Base-by-base conservation (phyloP, 2,113 vertebrate genomes). In the Pseudorasbora parva region DNA sequence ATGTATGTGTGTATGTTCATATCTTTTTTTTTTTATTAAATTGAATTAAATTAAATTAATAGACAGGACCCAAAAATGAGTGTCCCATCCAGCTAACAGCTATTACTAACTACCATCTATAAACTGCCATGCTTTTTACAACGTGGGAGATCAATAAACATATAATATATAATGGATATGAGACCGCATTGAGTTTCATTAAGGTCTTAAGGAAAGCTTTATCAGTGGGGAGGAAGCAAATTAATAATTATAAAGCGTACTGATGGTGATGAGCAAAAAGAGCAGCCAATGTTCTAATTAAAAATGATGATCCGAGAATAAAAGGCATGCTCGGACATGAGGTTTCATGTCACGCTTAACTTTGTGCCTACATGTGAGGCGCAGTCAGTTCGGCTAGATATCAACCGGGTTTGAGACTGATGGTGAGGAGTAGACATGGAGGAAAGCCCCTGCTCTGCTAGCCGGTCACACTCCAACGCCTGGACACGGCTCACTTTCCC, bases 381-480 rank as follows among this genome's bases (percentile, higher is more conserved):
- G 21, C 78, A 21, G 21, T n/a, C 64, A 56, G 56, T 47, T 57
- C 68, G 69, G 82, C 60, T 73, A 60, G 85, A 57, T 62, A 77
- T 17, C 14, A 74, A 84, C 73, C 64, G 30, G 62, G 73, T 74
- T 83, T 17, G 23, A 60, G 15, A 68, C 57, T 45, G 30, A 59
- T 9, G 11, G 45, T 33, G 54, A 19, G 15, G 21, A 51, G 60
- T 30, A 45, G 79, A 87, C 33, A 78, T 25, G 11, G 51, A 86
- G 78, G 79, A 68, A 54, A 56, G 78, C 82, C 82, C 82, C 86
- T 84, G 86, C 56, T 78, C 72, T 84, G 72, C 60, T 72, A 72
- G 78, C 33, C 59, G 37, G 82, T 54, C 21, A 27, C 57, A 81
- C 49, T 71, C 17, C 37, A 75, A 76, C 12, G 56, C 64, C 75